Conservation (phyloP, 1,140 invertebrate species). For the Carposina sasakii region DNA sequence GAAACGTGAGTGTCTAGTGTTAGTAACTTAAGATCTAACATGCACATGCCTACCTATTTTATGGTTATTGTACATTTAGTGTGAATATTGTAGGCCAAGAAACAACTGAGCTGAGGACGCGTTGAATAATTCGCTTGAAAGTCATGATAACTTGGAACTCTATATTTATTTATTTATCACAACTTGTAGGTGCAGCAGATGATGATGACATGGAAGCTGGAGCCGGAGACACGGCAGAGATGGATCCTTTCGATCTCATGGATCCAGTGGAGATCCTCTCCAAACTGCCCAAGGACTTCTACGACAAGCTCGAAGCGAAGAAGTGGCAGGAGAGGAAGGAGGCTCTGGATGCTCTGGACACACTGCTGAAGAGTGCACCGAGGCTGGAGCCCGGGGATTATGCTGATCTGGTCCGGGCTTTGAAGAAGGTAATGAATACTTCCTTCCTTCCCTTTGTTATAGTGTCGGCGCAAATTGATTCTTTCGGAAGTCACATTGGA, state of each 20-base stretch:
- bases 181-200: slow-evolving; percentile 44
- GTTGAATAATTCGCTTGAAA: no score
- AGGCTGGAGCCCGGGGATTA: slow-evolving; percentile 95
- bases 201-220: slow-evolving; percentile 75
- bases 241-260: slow-evolving; percentile 93
- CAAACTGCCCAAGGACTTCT: slow-evolving; percentile 96
- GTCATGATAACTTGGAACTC: no score
- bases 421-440: slow-evolving; percentile 85
- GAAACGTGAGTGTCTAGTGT: no score
- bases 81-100: no score
- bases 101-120: no score
- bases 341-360: slow-evolving; percentile 86
- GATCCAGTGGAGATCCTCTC: slow-evolving; percentile 94
- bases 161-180: no score
- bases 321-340: slow-evolving; percentile 99
- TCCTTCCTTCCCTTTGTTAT: background rate
- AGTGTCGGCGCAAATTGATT: no score
- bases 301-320: slow-evolving; percentile 95
- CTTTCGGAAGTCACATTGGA: no score
- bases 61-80: no score
- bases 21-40: no score
- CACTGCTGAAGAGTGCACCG: slow-evolving; percentile 84
- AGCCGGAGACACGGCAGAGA: slow-evolving; percentile 76
- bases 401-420: slow-evolving; percentile 87
- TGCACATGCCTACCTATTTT: no score